phyloP scores from a whole-genome alignment of 2,113 vertebrate species.

The Macrotis lagotis region DNA sequence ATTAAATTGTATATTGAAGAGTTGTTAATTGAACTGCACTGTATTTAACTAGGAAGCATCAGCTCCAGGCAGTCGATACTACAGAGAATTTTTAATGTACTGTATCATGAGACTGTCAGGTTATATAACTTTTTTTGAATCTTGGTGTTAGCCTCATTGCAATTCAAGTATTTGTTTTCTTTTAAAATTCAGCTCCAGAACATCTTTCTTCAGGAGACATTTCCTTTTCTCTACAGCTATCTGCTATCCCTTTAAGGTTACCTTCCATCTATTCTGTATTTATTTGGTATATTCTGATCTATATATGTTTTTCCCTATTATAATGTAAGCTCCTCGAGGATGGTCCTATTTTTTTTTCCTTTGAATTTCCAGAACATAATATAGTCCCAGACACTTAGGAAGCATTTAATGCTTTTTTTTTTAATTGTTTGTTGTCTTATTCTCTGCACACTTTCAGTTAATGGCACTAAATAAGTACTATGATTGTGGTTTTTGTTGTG shows the following conservation, averaged over 20 bases:
- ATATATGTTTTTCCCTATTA: background rate
- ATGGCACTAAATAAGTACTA: background rate
- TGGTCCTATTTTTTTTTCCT: background rate
- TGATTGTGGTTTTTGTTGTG: constrained; percentile 21
- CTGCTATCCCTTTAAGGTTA: background rate
- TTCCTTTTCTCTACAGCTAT: background rate
- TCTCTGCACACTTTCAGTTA: background rate
- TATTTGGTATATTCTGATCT: background rate
- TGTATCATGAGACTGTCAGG: constrained; percentile 83
- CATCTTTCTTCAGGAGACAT: background rate
- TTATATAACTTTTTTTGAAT: constrained; percentile 76
- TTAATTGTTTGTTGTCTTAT: background rate
- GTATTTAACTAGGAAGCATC: constrained; percentile 86
- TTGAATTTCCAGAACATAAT: background rate
- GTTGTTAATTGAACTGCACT: constrained; percentile 90
- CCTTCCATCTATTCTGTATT: background rate
- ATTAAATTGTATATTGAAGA: constrained; percentile 91
- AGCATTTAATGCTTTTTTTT: background rate
- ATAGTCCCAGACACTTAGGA: background rate
- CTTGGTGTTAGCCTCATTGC: constrained; percentile 16
- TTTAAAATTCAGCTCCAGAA: background rate
- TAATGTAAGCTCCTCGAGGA: background rate
- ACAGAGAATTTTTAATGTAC: constrained; percentile 84
- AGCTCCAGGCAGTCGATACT: constrained; percentile 84
- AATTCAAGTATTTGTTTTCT: constrained; percentile 60